These are phyloP conservation scores for Vesta saturnalis DNA, from an alignment of 2,888 invertebrate species.

Conservation along the genomic window DNA sequence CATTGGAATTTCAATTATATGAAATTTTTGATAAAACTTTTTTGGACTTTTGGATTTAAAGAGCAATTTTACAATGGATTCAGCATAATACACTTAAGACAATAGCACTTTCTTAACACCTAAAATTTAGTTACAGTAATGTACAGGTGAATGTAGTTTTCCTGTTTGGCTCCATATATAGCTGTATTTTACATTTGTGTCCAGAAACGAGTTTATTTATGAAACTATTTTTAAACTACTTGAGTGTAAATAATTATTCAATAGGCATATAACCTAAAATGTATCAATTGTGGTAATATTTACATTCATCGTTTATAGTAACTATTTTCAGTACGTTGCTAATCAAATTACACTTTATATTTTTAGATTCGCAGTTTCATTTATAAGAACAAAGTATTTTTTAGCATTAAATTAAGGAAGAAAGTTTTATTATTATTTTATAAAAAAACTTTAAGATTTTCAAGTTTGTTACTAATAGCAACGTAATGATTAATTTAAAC, in stretches of 20 bases:
- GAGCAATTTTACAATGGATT: too few species aligned
- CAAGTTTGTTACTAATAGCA: too few species aligned
- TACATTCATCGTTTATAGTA: constrained; percentile 7
- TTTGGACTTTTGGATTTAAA: too few species aligned
- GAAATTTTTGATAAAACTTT: not conserved
- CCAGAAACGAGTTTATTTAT: too few species aligned
- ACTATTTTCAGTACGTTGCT: constrained; percentile 13
- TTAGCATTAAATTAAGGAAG: not conserved
- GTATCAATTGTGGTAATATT: not conserved
- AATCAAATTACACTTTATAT: constrained; percentile 10
- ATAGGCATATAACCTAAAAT: not conserved
- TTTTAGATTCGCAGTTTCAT: constrained; percentile 4
- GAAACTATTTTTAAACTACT: not conserved
- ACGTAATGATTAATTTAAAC: not conserved
- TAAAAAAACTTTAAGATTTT: too few species aligned
- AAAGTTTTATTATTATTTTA: too few species aligned
- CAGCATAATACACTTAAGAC: too few species aligned
- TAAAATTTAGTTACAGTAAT: too few species aligned
- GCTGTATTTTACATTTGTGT: too few species aligned
- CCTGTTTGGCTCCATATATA: not conserved
- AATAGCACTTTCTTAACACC: too few species aligned
- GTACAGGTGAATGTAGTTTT: too few species aligned
- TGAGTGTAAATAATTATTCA: not conserved
- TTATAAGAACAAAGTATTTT: not conserved
- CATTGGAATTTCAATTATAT: not conserved